Evolutionary conservation across 1,140 invertebrate genomes (phyloP).

Genomic region (Elysia chlorotica): DNA sequence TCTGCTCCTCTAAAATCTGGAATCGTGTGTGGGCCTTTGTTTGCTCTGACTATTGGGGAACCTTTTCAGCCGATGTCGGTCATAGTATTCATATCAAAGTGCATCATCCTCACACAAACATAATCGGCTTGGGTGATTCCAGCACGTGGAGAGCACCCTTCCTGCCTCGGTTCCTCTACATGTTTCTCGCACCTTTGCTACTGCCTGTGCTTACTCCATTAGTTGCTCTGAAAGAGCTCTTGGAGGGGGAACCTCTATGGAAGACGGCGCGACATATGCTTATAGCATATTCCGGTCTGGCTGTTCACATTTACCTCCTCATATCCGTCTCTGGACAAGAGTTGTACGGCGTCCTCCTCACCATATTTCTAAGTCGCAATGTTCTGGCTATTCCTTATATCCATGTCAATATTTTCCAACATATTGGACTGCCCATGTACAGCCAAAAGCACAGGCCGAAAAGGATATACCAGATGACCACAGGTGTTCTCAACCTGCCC

Average conservation of each 20-base stretch:
- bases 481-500: constrained; percentile 48
- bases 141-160: constrained; percentile 50
- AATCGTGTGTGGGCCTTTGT: constrained; percentile 33
- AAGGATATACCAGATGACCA: constrained; percentile 52
- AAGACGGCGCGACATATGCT: constrained; percentile 17
- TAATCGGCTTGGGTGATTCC: constrained; percentile 54
- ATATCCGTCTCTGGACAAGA: constrained; percentile 39
- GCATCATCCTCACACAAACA: constrained; percentile 57
- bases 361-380: constrained; percentile 28
- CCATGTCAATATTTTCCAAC: constrained; percentile 58
- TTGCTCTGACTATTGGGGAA: constrained; percentile 41
- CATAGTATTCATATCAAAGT: constrained; percentile 46
- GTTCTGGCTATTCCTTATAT: constrained; percentile 47
- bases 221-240: constrained; percentile 36
- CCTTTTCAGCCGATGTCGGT: constrained; percentile 40
- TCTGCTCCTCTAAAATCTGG: constrained; percentile 25
- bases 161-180: constrained; percentile 44
- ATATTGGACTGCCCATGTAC: constrained; percentile 57
- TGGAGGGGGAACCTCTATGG: constrained; percentile 33
- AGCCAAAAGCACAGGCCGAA: constrained; percentile 41
- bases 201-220: constrained; percentile 37
- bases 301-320: constrained; percentile 33
- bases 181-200: constrained; percentile 34
- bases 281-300: constrained; percentile 30
- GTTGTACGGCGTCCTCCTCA: constrained; percentile 30